These are phyloP conservation scores for Micromesistius poutassou DNA, from an alignment of 2,797 vertebrate genomes.

Conservation along the genomic window DNA sequence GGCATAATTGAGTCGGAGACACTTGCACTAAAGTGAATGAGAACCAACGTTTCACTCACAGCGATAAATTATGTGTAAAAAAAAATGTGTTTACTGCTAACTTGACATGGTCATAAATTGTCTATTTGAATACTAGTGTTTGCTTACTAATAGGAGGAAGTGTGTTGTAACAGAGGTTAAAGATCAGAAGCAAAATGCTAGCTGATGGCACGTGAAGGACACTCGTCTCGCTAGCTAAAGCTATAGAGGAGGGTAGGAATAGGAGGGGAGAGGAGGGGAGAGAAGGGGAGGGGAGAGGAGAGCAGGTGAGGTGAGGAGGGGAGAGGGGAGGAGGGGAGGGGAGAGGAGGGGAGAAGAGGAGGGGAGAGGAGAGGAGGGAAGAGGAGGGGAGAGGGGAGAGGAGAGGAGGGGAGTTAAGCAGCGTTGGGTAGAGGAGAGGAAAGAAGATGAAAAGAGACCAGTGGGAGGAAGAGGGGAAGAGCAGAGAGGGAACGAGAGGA, in stretches of 20 bases:
- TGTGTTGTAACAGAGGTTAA: not conserved
- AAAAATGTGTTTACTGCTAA: too few relatives aligned
- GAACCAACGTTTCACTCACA: not conserved
- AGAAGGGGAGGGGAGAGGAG: too few relatives aligned
- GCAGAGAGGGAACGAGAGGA: too few relatives aligned
- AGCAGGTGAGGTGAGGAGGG: too few relatives aligned
- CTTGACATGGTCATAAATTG: not conserved
- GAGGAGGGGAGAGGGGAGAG: too few relatives aligned
- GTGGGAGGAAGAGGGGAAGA: too few relatives aligned
- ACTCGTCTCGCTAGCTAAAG: not conserved
- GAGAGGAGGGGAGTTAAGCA: not conserved
- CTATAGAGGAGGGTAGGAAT: not conserved
- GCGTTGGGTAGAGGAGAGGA: not conserved
- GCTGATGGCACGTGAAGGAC: not conserved
- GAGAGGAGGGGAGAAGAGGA: too few relatives aligned
- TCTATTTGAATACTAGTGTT: not conserved
- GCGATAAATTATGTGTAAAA: too few relatives aligned
- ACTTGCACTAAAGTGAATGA: not conserved
- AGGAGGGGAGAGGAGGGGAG: not conserved
- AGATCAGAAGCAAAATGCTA: not conserved
- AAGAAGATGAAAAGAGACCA: too few relatives aligned
- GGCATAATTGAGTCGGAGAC: not conserved
- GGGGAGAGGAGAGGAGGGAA: too few relatives aligned
- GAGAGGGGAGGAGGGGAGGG: too few relatives aligned
- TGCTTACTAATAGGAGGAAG: not conserved